Evolutionary conservation across 1,140 invertebrate genomes (phyloP).

Genomic region (Notospermus geniculatus): DNA sequence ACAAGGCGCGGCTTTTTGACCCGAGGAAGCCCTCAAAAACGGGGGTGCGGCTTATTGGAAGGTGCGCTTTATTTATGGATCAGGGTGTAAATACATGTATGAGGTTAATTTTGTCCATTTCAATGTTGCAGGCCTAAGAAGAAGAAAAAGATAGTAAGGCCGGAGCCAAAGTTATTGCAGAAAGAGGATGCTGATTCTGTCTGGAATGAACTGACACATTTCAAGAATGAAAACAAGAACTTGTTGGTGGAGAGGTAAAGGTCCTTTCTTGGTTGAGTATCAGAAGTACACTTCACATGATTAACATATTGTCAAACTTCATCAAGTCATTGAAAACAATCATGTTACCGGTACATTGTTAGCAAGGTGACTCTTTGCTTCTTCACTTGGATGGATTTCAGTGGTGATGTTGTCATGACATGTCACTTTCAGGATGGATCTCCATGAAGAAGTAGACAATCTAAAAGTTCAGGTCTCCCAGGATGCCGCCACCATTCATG

Average conservation of each 20-base stretch:
- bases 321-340: too few relatives aligned
- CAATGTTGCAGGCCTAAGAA: slow-evolving; percentile 29
- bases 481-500: slow-evolving; percentile 48
- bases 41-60: too few relatives aligned
- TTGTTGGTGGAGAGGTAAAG: slow-evolving; percentile 46
- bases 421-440: slow-evolving; percentile 28
- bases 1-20: too few relatives aligned
- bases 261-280: not conserved
- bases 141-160: slow-evolving; percentile 35
- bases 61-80: too few relatives aligned
- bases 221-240: slow-evolving; percentile 48
- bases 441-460: slow-evolving; percentile 49
- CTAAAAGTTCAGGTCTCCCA: slow-evolving; percentile 42
- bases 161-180: slow-evolving; percentile 40
- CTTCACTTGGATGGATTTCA: not conserved
- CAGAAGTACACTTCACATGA: too few relatives aligned
- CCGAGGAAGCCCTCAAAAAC: too few relatives aligned
- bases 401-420: not conserved
- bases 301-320: too few relatives aligned
- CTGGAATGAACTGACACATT: slow-evolving; percentile 52
- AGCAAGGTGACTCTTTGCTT: too few relatives aligned
- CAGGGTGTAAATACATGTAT: too few relatives aligned
- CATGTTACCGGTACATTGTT: too few relatives aligned
- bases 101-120: too few relatives aligned
- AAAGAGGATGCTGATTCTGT: slow-evolving; percentile 48